Evolutionary conservation across 2,888 invertebrate species (phyloP).

Genomic region (Scaptomyza tumidula): DNA sequence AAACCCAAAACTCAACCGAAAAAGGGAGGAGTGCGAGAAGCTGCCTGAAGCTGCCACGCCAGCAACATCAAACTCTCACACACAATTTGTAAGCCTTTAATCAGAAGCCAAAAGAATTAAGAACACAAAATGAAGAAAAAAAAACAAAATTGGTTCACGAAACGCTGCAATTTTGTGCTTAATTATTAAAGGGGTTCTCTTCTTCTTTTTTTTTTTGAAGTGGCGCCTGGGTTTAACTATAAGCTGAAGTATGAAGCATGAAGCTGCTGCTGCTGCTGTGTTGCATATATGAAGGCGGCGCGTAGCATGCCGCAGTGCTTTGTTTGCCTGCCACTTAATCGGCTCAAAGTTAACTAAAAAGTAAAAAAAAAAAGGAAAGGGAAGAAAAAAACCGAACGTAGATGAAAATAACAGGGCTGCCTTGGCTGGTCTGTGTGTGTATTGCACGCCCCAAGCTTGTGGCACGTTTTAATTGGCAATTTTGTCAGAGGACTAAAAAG

Average conservation of each 20-base stretch:
- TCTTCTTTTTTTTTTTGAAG: background rate
- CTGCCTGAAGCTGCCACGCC: background rate
- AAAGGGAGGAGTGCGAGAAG: no score
- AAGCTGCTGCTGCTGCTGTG: background rate
- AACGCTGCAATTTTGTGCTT: slow-evolving; percentile 58
- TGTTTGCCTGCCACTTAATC: slow-evolving; percentile 74
- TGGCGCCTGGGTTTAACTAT: slow-evolving; percentile 39
- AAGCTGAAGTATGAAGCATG: slow-evolving; percentile 18
- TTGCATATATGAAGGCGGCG: slow-evolving; percentile 5
- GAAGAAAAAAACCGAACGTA: background rate
- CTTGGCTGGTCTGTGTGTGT: slow-evolving; percentile 9
- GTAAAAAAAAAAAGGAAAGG: slow-evolving; percentile 14
- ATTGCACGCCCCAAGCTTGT: slow-evolving; percentile 57
- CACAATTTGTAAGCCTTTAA: slow-evolving; percentile 27
- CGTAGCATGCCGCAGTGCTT: slow-evolving; percentile 39
- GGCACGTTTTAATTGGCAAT: slow-evolving; percentile 80
- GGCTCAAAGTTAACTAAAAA: slow-evolving; percentile 74
- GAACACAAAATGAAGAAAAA: slow-evolving; percentile 3
- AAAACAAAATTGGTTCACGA: slow-evolving; percentile 15
- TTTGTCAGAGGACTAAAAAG: slow-evolving; percentile 63
- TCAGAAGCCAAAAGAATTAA: slow-evolving; percentile 17
- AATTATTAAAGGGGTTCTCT: slow-evolving; percentile 54
- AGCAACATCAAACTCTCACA: background rate
- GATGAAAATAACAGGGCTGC: slow-evolving; percentile 11
- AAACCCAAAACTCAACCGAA: slow-evolving; percentile 3